These are phyloP conservation scores for Latrodectus elegans DNA, from an alignment of 2,888 invertebrate genomes.

Conservation along the genomic window DNA sequence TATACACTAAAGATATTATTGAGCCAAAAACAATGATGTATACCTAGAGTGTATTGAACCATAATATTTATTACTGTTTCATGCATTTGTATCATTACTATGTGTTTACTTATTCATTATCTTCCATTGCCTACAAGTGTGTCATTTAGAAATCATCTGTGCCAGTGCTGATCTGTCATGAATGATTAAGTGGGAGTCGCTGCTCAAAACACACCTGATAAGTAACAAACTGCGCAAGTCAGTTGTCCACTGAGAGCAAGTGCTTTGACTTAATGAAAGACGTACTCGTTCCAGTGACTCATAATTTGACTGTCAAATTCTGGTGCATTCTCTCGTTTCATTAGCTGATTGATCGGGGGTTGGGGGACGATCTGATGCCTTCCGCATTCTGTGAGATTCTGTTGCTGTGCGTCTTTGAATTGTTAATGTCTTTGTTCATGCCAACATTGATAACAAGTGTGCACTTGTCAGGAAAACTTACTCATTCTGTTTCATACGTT, in stretches of 20 bases:
- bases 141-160: background rate
- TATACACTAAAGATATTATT: too few species aligned
- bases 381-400: background rate
- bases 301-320: conserved; percentile 62
- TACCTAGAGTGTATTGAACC: too few species aligned
- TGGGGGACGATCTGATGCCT: background rate
- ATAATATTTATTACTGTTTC: too few species aligned
- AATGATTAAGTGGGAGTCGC: background rate
- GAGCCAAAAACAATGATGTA: too few species aligned
- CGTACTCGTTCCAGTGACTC: background rate
- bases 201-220: background rate
- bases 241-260: background rate
- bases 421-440: background rate
- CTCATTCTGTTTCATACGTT: too few species aligned
- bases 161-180: background rate
- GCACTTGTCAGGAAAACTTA: too few species aligned
- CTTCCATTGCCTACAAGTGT: too few species aligned
- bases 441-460: background rate
- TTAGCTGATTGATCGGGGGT: background rate
- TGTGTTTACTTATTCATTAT: too few species aligned
- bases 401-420: background rate
- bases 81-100: too few species aligned
- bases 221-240: background rate
- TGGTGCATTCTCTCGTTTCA: conserved; percentile 10
- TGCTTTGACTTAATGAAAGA: conserved; percentile 32